Percentiles rank a stretch among this genome's conserved stretches.
Evolutionary conservation across 2,888 invertebrate species (phyloP).

Genomic region (Euzetes globulus): DNA sequence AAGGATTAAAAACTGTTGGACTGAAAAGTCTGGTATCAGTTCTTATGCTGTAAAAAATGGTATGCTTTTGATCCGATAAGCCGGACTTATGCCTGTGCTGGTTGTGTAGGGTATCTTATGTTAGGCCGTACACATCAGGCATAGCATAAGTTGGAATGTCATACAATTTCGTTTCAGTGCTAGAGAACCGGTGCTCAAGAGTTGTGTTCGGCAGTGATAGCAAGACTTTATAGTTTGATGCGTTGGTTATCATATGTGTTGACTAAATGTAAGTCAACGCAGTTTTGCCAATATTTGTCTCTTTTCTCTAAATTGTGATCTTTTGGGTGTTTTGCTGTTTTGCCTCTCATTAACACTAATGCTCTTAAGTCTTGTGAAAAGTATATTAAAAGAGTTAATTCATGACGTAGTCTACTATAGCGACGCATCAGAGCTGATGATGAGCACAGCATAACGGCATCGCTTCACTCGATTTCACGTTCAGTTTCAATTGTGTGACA

Average conservation of each 20-base stretch:
- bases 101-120: background rate
- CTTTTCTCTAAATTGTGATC: background rate
- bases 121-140: background rate
- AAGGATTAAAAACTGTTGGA: slow-evolving; percentile 12
- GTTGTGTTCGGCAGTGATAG: slow-evolving; percentile 26
- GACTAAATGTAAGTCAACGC: background rate
- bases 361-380: slow-evolving; percentile 29
- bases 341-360: slow-evolving; percentile 21
- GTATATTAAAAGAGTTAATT: slow-evolving; percentile 30
- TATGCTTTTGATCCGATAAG: slow-evolving; percentile 29
- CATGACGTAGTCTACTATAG: slow-evolving; percentile 27
- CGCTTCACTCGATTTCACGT: slow-evolving; percentile 1
- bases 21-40: background rate
- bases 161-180: background rate
- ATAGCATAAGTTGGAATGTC: slow-evolving; percentile 16
- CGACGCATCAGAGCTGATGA: slow-evolving; percentile 26
- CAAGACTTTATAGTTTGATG: background rate
- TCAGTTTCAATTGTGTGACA: slow-evolving; percentile 10
- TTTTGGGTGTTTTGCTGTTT: background rate
- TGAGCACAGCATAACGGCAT: slow-evolving; percentile 19
- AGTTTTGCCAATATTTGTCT: background rate
- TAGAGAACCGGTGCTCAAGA: slow-evolving; percentile 30
- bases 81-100: slow-evolving; percentile 28
- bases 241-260: background rate
- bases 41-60: slow-evolving; percentile 9